Percentiles rank a stretch among this genome's conserved stretches.
These are phyloP conservation scores for Yponomeuta malinellus DNA, from an alignment of 2,888 invertebrate species.

Conservation along the genomic window DNA sequence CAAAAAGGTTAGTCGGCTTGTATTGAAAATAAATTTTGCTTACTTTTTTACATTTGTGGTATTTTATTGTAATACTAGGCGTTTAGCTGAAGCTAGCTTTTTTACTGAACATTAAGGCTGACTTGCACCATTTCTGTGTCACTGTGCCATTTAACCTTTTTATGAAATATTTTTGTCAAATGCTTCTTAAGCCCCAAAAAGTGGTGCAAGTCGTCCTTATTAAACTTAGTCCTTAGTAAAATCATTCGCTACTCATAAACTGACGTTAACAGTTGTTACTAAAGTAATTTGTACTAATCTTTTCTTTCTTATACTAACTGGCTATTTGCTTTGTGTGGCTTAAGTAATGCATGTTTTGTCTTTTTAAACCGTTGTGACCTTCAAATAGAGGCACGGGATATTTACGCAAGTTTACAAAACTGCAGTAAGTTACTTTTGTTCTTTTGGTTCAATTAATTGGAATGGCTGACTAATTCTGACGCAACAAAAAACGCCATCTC, in stretches of 20 bases:
- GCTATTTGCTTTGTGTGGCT: background rate
- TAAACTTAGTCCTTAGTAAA: background rate
- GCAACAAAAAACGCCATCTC: too few relatives aligned
- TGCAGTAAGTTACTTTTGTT: too few relatives aligned
- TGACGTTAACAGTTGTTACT: background rate
- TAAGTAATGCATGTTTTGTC: background rate
- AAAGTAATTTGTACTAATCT: background rate
- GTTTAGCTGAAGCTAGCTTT: background rate
- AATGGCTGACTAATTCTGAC: too few relatives aligned
- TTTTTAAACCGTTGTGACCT: background rate
- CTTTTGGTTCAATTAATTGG: too few relatives aligned
- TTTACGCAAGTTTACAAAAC: background rate
- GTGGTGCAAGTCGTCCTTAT: too few relatives aligned
- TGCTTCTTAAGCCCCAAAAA: too few relatives aligned
- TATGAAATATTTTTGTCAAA: too few relatives aligned
- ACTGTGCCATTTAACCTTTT: too few relatives aligned
- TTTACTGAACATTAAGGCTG: background rate
- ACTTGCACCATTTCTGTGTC: too few relatives aligned
- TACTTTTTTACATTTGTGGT: background rate
- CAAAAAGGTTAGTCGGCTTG: slow-evolving; percentile 17
- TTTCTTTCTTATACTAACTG: background rate
- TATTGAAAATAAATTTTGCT: background rate
- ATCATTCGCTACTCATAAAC: background rate
- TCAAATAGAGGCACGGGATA: background rate
- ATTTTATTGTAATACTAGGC: background rate